Percentiles rank a stretch among this genome's conserved stretches.
Evolutionary conservation across 1,140 invertebrate species (phyloP).

Genomic region (Heliconius melpomene): DNA sequence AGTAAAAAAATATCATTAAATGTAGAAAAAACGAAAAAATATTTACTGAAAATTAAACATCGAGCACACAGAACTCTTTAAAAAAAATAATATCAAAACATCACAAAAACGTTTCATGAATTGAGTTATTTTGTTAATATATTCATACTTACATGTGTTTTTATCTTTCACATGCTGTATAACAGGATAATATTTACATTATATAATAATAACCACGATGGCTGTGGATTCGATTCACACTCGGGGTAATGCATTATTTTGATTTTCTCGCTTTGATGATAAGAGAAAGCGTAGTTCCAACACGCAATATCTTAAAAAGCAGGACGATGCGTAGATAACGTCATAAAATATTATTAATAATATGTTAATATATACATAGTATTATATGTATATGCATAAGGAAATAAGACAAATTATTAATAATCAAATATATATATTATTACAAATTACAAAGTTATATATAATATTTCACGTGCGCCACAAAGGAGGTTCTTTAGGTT

Average conservation of each 20-base stretch:
- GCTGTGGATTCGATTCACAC: too few species aligned
- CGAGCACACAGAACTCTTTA: neutral
- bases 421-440: neutral
- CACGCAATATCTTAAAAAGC: too few species aligned
- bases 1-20: neutral
- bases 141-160: neutral
- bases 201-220: too few species aligned
- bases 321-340: too few species aligned
- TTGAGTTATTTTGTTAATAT: neutral
- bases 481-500: neutral
- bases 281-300: too few species aligned
- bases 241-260: too few species aligned
- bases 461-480: neutral
- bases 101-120: neutral
- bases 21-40: neutral
- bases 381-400: too few species aligned
- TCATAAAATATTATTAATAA: too few species aligned
- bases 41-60: neutral
- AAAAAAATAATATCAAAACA: neutral
- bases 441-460: neutral
- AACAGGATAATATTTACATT: too few species aligned
- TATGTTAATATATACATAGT: too few species aligned
- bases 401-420: neutral
- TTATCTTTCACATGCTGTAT: too few species aligned
- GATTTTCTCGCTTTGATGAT: too few species aligned